Evolutionary conservation across 1,140 invertebrate species (phyloP).

Genomic region (Drosophila aff.): DNA sequence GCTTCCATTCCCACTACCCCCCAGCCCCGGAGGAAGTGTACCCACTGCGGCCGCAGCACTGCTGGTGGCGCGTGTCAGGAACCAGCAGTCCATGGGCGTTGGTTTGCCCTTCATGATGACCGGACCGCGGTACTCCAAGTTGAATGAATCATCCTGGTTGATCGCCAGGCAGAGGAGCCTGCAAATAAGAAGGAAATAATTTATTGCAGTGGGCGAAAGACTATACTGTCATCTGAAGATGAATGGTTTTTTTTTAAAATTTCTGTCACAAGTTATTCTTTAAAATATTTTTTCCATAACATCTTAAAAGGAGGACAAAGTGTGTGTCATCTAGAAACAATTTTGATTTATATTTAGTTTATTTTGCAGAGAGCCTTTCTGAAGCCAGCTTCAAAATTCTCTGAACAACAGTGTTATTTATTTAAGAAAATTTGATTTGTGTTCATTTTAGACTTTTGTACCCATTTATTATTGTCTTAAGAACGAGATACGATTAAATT

Average conservation of each 20-base stretch:
- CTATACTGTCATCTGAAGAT: neutral
- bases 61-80: slow-evolving; percentile 88
- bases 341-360: slow-evolving; percentile 32
- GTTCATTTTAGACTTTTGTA: neutral
- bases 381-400: no score
- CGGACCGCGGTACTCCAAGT: slow-evolving; percentile 94
- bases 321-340: neutral
- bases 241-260: neutral
- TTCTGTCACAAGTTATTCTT: neutral
- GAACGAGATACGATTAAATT: neutral
- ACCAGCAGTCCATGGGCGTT: slow-evolving; percentile 98
- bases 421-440: neutral
- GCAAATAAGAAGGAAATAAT: slow-evolving; percentile 81
- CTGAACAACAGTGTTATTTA: neutral
- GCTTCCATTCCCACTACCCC: slow-evolving; percentile 63
- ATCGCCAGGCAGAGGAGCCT: slow-evolving; percentile 93
- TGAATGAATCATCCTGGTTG: slow-evolving; percentile 94
- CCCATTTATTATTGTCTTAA: neutral
- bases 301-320: neutral
- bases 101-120: slow-evolving; percentile 98
- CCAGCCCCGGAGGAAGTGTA: slow-evolving; percentile 27
- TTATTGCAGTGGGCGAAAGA: slow-evolving; percentile 1
- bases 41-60: slow-evolving; percentile 19
- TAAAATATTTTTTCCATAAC: neutral
- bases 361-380: neutral